Percentiles rank a stretch among this genome's conserved stretches.
These are phyloP conservation scores for Arrhopalites spinosus DNA, from an alignment of 2,888 invertebrate species.

Conservation along the genomic window DNA sequence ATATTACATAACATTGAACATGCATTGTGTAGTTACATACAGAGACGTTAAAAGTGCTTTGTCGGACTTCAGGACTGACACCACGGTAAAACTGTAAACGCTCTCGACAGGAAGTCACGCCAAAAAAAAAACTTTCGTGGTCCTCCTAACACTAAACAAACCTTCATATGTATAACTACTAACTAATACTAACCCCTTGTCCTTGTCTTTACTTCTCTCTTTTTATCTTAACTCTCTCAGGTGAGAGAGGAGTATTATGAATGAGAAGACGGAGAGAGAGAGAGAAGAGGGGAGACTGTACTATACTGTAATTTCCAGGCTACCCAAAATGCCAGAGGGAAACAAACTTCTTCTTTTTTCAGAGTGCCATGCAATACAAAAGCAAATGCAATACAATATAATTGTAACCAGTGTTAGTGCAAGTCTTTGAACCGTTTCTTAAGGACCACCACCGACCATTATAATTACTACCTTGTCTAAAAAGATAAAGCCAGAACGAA, in stretches of 20 bases:
- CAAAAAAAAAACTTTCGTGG: slow-evolving; percentile 33
- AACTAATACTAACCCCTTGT: slow-evolving; percentile 10
- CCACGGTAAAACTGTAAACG: slow-evolving; percentile 36
- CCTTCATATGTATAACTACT: slow-evolving; percentile 18
- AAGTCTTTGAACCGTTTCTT: slow-evolving; percentile 11
- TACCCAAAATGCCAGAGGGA: background rate
- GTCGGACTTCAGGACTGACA: slow-evolving; percentile 37
- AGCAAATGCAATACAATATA: background rate
- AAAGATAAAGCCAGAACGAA: slow-evolving; percentile 28
- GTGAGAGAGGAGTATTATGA: background rate
- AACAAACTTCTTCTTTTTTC: background rate
- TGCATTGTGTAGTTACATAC: background rate
- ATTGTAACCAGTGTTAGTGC: background rate
- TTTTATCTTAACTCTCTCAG: background rate
- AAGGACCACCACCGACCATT: slow-evolving; percentile 43
- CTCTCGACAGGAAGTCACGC: slow-evolving; percentile 47
- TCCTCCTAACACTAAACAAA: slow-evolving; percentile 42
- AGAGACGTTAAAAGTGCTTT: slow-evolving; percentile 29
- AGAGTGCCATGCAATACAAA: background rate
- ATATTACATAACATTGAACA: background rate
- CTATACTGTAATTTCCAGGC: slow-evolving; percentile 14
- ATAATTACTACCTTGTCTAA: slow-evolving; percentile 41
- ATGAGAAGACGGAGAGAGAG: background rate
- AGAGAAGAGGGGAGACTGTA: background rate
- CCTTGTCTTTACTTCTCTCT: background rate